Base-by-base conservation (phyloP, 2,888 invertebrate genomes). In the Theodoxus fluviatilis region DNA sequence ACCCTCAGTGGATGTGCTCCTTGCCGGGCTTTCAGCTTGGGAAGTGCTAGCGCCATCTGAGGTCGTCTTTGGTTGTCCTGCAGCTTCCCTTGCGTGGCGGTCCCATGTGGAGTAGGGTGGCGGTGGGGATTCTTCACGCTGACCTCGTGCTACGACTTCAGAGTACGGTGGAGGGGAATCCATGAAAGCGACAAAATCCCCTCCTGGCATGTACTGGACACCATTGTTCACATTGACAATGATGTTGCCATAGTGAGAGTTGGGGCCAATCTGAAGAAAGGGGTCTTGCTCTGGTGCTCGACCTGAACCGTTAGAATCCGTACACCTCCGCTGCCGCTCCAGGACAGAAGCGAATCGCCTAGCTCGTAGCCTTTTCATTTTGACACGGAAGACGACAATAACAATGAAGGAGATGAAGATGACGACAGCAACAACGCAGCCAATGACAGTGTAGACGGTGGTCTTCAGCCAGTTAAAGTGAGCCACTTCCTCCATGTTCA, bases 151-250 rank as follows among this genome's bases (percentile, higher is more conserved):
- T 37, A 79, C 73, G 15, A 79, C 79, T 28, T 82, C 81, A 6
- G 81, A 79, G 69, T 83, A 83, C 2, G 83, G 78, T 0, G 83
- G 82, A 7, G 83, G 83, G 4, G 77, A 71, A 49, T 79, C 80
- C 40, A 80, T 70, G 33, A 78, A 68, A 3, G 75, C 57, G 37
- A 75, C 68, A 52, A 79, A 77, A 25, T 80, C 81, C 33, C 75
- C 75, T 7, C 69, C 69, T 28, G 82, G 81, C 15, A 81, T 79
- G 71, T 79, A 83, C 72, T 82, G 82, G 22, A 83, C 80, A 15
- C 83, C 82, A 68, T 82, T 83, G 71, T 83, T 83, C 2, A 82
- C 82, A 77, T 81, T 83, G 28, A 83, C 80, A 40, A 83, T 82
- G 64, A 83, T 81, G 73, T 82, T 82, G 47, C 82, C 81, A 73